Base-by-base conservation (phyloP, 2,113 vertebrate genomes). In the Blennius ocellaris region DNA sequence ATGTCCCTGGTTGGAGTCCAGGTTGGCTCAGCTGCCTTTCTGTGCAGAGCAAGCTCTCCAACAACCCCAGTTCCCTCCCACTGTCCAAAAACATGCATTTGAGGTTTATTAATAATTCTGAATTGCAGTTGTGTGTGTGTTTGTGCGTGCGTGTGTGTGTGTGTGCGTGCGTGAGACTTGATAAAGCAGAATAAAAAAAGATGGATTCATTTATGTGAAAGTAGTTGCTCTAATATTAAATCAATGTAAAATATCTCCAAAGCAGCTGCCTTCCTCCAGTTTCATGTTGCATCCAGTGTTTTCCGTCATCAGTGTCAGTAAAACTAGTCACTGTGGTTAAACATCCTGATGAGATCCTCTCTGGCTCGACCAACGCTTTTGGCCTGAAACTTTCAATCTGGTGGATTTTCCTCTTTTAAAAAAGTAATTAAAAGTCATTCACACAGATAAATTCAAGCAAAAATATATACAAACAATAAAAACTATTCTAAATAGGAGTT, bases 291-390 rank as follows among this genome's bases (percentile, higher is more conserved):
- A 6, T 5, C 36, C 63, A 40, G 4, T 78, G 10, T 41, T 9
- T 16, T 70, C 52, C 76, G 11, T 82, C 51, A 78, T 82, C 52
- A 68, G 0, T 3, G 37, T 70, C 57, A 78, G 38, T 69, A 56
- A 67, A 41, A 55, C 12, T 38, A 11, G 40, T 63, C 54, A 15
- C 37, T 10, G 7, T 61, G 6, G 51, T 59, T n/a, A 50, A 38
- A 6, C 53, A 50, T 55, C 7, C 39, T 44, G 8, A 51, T 30
- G 21, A 2, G 21, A 30, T 30, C 50, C 55, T 49, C 59, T 47
- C 54, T 17, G 7, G 62, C 41, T 51, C 15, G 6, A 60, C 6
- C 6, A 40, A 55, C 57, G 49, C 39, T 9, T n/a, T 40, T 16
- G 9, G 7, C 52, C 56, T 43, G n/a, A 4, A 8, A 50, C 5